Conservation (phyloP, 2,113 vertebrate genomes). For the Coracopsis vasa region DNA sequence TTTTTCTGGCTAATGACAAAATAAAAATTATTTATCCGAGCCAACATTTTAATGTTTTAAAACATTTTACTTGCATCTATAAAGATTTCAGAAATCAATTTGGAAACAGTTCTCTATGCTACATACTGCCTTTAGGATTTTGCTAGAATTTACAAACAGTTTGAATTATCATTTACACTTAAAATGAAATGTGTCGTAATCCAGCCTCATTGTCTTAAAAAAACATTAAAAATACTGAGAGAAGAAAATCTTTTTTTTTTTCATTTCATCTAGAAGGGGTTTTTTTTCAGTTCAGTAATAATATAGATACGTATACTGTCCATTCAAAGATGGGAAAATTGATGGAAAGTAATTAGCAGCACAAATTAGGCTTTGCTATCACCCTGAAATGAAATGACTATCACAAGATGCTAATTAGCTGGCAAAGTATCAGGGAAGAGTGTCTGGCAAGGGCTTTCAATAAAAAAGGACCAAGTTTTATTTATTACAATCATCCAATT, state of each 20-base stretch:
- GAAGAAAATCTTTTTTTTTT: neutral
- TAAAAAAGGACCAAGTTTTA: neutral
- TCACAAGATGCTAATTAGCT: conserved; percentile 18
- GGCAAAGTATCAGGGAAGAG: neutral
- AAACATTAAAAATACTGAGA: neutral
- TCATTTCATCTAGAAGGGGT: neutral
- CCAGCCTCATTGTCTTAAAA: neutral
- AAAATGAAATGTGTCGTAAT: neutral
- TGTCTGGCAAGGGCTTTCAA: neutral
- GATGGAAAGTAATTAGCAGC: conserved; percentile 28
- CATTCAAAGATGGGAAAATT: neutral
- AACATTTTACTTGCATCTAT: neutral
- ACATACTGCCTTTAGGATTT: neutral
- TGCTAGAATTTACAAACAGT: neutral
- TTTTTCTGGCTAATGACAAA: neutral
- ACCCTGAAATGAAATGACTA: neutral
- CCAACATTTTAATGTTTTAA: neutral
- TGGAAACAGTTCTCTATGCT: neutral
- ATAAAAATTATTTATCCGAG: neutral
- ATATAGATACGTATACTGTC: neutral
- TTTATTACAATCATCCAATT: neutral
- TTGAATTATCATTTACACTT: neutral
- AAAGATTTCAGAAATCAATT: neutral
- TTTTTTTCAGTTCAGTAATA: neutral
- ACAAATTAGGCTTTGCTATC: conserved; percentile 36